Conservation (phyloP, 2,797 vertebrate genomes). For the Merluccius polli region DNA sequence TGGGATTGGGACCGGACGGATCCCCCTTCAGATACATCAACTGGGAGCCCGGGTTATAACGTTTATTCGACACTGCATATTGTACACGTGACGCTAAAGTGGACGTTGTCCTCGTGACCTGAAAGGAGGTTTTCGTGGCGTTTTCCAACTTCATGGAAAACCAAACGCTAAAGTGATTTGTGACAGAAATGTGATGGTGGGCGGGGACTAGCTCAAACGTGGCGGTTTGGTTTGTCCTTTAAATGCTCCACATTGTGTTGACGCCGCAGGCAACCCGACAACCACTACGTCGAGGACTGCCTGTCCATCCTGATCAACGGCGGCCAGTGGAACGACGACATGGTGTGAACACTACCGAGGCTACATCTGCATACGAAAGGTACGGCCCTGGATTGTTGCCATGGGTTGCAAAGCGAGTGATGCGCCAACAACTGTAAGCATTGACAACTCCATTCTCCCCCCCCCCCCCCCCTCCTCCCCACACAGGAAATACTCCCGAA, state of each 20-base stretch:
- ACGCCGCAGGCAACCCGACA: conserved; percentile 70
- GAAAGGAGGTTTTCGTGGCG: too few species aligned
- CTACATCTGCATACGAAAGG: conserved; percentile 75
- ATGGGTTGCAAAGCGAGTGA: background rate
- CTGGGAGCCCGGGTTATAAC: conserved; percentile 71
- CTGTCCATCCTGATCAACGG: conserved; percentile 67
- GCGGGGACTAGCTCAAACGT: background rate
- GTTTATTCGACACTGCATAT: background rate
- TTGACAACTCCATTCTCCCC: background rate
- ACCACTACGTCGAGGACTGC: conserved; percentile 72
- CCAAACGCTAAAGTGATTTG: too few species aligned
- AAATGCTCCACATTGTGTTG: too few species aligned
- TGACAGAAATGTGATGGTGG: too few species aligned
- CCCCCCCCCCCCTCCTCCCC: background rate
- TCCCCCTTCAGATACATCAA: conserved; percentile 73
- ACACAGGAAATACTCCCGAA: conserved; percentile 66
- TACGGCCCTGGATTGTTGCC: conserved; percentile 29
- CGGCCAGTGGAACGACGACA: conserved; percentile 78
- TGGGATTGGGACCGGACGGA: conserved; percentile 74
- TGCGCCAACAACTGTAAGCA: background rate
- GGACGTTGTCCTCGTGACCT: background rate
- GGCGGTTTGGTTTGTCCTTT: background rate
- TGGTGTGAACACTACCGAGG: conserved; percentile 69
- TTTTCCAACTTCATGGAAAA: too few species aligned
- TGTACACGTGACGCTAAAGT: background rate